Evolutionary conservation across 2,113 vertebrate species (phyloP), one percentile per base, ranked within the genome.

Genomic region (Aspidoscelis tigris): DNA sequence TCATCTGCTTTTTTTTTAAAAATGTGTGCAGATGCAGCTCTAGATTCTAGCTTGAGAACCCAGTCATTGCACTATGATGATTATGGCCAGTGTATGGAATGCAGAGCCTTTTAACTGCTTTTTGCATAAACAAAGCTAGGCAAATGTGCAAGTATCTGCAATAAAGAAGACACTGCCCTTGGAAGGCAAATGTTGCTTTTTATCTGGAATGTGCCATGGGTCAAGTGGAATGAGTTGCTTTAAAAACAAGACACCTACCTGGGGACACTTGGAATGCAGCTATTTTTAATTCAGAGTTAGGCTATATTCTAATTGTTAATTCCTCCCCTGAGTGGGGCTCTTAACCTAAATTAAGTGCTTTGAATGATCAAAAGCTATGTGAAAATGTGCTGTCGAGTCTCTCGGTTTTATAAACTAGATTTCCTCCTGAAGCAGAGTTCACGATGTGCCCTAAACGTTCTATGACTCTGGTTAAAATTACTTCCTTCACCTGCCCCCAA

Each of bases 331-430:
- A 6, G 47, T 64, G 55, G 70, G 8, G 26, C 58, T 83, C 75
- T 72, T 78, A 84, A 78, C 77, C 83, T 73, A 64, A 79, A 79
- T 84, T n/a, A 76, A 78, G 11, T 65, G 26, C 68, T 71, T 50
- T 41, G 58, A 79, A 78, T 78, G 64, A 24, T 43, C 8, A 76
- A 64, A 9, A 73, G 58, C 26, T 65, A 14, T 72, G n/a, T 41
- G 12, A 71, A 84, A 73, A 64, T 65, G 26, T 47, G 41, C 39
- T 65, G 55, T 41, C 73, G 41, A 58, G 16, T 50, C 11, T 69
- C 21, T 76, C 53, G 9, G 24, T 50, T 50, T 64, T 65, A 74
- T 50, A 65, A 16, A 61, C n/a, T 47, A 71, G 2, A 10, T 65
- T 39, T 79, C 10, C 65, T 73, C 33, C 21, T 44, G 69, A 79